These are phyloP conservation scores for Adelphocoris suturalis DNA, from an alignment of 2,888 invertebrate species.

Conservation along the genomic window DNA sequence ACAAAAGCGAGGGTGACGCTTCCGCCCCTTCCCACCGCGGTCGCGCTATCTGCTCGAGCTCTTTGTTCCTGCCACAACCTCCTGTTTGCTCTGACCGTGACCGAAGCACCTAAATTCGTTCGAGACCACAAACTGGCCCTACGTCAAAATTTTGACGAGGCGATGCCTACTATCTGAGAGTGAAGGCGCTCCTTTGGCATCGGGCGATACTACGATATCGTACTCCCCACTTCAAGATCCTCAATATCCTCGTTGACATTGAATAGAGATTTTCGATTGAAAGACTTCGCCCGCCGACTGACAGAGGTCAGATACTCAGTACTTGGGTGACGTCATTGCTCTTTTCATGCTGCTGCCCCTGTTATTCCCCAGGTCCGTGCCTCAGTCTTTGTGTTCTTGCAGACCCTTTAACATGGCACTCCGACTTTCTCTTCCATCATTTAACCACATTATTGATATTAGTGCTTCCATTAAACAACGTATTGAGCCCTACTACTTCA, in stretches of 20 bases:
- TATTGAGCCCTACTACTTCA: too few relatives aligned
- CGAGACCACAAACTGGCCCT: neutral
- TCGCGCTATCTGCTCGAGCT: neutral
- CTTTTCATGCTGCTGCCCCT: neutral
- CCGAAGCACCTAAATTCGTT: constrained; percentile 1
- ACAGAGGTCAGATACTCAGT: constrained; percentile 1
- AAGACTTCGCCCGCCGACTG: neutral
- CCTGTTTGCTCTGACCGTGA: constrained; percentile 6
- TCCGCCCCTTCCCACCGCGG: neutral
- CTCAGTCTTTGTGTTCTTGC: neutral
- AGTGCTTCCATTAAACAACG: neutral
- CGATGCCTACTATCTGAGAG: neutral
- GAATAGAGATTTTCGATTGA: neutral
- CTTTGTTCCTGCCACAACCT: constrained; percentile 11
- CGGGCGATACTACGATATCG: neutral
- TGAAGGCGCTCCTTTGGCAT: neutral
- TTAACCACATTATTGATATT: neutral
- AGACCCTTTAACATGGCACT: neutral
- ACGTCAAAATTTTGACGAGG: constrained; percentile 6
- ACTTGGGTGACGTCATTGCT: neutral
- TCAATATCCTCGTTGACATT: neutral
- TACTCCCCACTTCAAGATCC: constrained; percentile 1
- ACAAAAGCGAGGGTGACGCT: constrained; percentile 6
- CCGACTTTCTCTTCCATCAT: neutral
- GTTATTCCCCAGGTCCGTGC: neutral